phyloP scores from a whole-genome alignment of 2,797 vertebrate genomes.

The Sardinella longiceps region DNA sequence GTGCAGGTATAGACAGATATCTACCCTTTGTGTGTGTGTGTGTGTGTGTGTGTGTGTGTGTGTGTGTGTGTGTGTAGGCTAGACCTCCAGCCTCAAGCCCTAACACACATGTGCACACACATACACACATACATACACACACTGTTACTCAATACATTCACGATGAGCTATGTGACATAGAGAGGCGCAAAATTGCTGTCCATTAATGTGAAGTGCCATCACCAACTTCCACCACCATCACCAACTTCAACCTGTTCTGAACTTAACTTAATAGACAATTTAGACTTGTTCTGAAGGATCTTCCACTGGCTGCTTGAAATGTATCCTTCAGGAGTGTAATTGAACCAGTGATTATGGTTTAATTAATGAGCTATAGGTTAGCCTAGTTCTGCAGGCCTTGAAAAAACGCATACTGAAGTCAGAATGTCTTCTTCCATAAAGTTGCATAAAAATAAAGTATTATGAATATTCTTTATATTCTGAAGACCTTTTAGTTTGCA shows the following conservation, averaged over 20 bases:
- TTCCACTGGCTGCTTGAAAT: not conserved
- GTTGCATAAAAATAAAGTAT: too few species aligned
- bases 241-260: too few species aligned
- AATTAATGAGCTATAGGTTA: not conserved
- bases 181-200: not conserved
- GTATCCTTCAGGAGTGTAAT: not conserved
- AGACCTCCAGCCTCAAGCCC: slow-evolving; percentile 2
- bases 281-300: not conserved
- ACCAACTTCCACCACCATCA: too few species aligned
- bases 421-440: too few species aligned
- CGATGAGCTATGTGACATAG: not conserved
- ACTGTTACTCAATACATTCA: not conserved
- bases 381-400: not conserved
- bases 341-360: not conserved
- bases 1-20: slow-evolving; percentile 21
- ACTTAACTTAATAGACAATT: not conserved
- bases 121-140: not conserved
- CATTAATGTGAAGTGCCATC: too few species aligned
- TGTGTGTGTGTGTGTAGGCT: not conserved
- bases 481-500: too few species aligned
- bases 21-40: not conserved
- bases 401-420: not conserved
- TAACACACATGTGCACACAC: not conserved
- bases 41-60: slow-evolving; percentile 14
- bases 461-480: too few species aligned